Evolutionary conservation across 2,888 invertebrate species (phyloP), one percentile per base, ranked within the genome.

Genomic region (Diplolepis rosae): DNA sequence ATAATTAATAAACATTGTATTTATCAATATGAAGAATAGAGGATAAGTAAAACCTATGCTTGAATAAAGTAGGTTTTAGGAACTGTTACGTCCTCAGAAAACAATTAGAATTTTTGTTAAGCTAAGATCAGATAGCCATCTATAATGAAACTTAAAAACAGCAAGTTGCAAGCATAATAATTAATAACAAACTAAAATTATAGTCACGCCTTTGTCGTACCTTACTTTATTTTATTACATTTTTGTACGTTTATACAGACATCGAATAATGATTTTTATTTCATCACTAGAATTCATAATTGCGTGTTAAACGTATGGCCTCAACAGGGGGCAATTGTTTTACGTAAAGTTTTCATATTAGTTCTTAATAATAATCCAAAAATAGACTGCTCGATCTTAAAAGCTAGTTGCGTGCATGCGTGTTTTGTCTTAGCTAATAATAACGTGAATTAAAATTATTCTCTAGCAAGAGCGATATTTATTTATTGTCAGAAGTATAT

Each of bases 191-290:
- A 61, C 22, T 35, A 39, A 15, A 27, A 61, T 13, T 42, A 9
- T 66, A 69, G 74, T 69, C 74, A 71, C 39, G 66, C 72, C 32
- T 74, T 81, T 80, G 11, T 48, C 15, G 48, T 48, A 48, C 48
- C 48, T 78, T 80, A 75, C 45, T 73, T 82, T 77, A 81, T 80
- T 85, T 85, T 85, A 73, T 84, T 85, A 85, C 79, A 81, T 83
- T 85, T 86, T 86, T 86, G 72, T 86, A 85, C 83, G 79, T 85
- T 86, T 85, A 84, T 85, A 85, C 80, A 75, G 66, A 77, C 74
- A 79, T 74, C 74, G 72, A 77, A 73, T 79, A 78, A 71, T 72
- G 76, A 75, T 71, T 78, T 78, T 75, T 54, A 74, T 76, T 78
- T 39, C 22, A 9, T 27, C 27, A 27, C 39, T 39, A 42, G 67